Evolutionary conservation across 2,888 invertebrate genomes (phyloP).

Genomic region (Tenthredo mesomela): DNA sequence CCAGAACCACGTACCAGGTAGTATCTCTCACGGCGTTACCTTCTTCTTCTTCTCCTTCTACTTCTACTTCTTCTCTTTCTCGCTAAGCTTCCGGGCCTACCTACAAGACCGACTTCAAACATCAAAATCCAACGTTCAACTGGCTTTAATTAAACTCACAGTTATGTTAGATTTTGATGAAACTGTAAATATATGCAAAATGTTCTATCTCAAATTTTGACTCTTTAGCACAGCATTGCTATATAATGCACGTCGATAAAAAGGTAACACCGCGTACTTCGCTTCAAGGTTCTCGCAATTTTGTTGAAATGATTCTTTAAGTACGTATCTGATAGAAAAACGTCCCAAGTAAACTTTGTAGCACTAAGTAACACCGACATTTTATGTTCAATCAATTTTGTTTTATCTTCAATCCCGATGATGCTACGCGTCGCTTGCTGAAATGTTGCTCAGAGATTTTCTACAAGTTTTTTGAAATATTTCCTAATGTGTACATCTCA

Average conservation of each 20-base stretch:
- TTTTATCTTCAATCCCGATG: not conserved
- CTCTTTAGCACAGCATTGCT: not conserved
- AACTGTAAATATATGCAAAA: not conserved
- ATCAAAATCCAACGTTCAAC: slow-evolving; percentile 39
- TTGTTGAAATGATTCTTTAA: not conserved
- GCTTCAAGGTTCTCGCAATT: not conserved
- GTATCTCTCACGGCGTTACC: slow-evolving; percentile 32
- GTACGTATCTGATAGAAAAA: not conserved
- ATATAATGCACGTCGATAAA: not conserved
- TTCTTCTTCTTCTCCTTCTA: not conserved
- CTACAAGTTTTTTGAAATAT: not conserved
- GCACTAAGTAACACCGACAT: not conserved
- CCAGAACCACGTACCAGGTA: slow-evolving; percentile 49
- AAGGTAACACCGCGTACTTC: not conserved
- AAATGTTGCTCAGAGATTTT: not conserved
- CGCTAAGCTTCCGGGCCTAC: not conserved
- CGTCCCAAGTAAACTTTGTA: not conserved
- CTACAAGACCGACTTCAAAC: slow-evolving; percentile 17
- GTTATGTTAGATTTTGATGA: not conserved
- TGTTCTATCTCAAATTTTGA: not conserved
- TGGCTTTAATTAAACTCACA: slow-evolving; percentile 13
- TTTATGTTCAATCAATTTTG: not conserved
- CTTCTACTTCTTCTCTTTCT: not conserved
- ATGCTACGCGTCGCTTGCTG: not conserved
- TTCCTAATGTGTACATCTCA: not conserved